A percentile compares a stretch with the other conserved stretches of the same genome.
These are phyloP conservation scores for Aplodontia rufa DNA, from an alignment of 2,113 vertebrate genomes.

Conservation along the genomic window DNA sequence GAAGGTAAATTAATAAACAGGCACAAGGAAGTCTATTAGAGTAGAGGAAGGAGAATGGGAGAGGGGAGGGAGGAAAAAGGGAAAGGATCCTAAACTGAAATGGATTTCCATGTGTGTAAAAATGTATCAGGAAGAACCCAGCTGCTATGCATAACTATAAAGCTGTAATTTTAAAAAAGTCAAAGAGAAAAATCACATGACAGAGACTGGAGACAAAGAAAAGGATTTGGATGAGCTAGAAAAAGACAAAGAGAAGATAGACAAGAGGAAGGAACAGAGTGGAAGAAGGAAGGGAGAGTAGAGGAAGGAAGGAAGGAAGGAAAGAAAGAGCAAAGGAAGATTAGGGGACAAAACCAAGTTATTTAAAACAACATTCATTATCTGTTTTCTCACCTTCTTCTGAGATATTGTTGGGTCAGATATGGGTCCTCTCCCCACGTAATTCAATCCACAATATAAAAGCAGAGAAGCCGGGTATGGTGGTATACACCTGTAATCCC, in stretches of 20 bases:
- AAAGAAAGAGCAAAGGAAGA: not conserved
- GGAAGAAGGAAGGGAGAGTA: not conserved
- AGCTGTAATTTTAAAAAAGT: too few relatives aligned
- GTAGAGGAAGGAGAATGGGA: too few relatives aligned
- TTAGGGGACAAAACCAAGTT: not conserved
- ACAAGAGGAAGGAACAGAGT: not conserved
- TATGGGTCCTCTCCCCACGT: not conserved
- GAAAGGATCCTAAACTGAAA: too few relatives aligned
- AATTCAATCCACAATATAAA: not conserved
- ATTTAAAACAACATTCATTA: not conserved
- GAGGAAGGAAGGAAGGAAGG: not conserved
- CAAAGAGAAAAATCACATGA: not conserved
- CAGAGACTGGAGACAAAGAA: not conserved
- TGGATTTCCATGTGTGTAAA: too few relatives aligned
- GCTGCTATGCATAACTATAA: too few relatives aligned
- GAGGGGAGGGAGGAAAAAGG: too few relatives aligned
- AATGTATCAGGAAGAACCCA: too few relatives aligned
- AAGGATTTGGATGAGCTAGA: not conserved
- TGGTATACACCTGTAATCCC: too few relatives aligned
- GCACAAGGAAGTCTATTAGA: too few relatives aligned
- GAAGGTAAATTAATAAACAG: too few relatives aligned
- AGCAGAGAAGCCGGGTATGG: not conserved
- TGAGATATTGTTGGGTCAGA: not conserved
- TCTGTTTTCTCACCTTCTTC: not conserved
- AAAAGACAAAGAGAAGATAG: not conserved